Base-by-base conservation (phyloP, 1,140 invertebrate genomes). In the Hylaeus anthracinus region DNA sequence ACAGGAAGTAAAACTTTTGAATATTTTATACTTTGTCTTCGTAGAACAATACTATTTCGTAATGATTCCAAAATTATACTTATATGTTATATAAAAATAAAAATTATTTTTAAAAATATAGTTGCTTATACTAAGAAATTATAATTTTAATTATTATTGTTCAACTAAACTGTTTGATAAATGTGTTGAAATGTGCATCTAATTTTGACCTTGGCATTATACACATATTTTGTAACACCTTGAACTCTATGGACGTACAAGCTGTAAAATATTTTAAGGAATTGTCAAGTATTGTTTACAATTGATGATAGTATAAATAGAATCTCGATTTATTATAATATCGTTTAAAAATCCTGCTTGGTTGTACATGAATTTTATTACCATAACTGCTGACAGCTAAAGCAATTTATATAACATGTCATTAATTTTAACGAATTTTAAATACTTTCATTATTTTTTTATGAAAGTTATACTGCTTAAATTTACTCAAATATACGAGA, bases 41-140 rank as follows among this genome's bases (percentile, higher is more conserved):
- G 12, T 45, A 15, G 10, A 56, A 12, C 14, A 79, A 53, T 53
- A 72, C 43, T 10, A 53, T 79, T 76, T 5, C 9, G 1, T 51
- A 56, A 63, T 53, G 3, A 37, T 74, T 63, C 14, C 55, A 58
- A 79, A 84, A 80, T 84, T 80, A 48, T 58, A 10, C 41, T 84
- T 80, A 48, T 58, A 14, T 48, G 45, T 85, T 77, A 77, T 85
- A 85, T 84, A 85, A 85, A 85, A 85, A 85, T 85, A 84, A 85
- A 85, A 84, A 74, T 84, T 73, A 78, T 78, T 26, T 69, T 56
- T 71, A 58, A 85, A 71, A 67, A 65, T 61, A 79, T 79, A 79
- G 41, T 72, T 65, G 14, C 41, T 56, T 55, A 48, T 72, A 51
- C 53, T 48, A 64, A 79, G 53, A 79, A 72, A 72, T 4, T 63